Evolutionary conservation across 2,113 vertebrate genomes (phyloP).

Genomic region (Gnathonemus longibarbis): DNA sequence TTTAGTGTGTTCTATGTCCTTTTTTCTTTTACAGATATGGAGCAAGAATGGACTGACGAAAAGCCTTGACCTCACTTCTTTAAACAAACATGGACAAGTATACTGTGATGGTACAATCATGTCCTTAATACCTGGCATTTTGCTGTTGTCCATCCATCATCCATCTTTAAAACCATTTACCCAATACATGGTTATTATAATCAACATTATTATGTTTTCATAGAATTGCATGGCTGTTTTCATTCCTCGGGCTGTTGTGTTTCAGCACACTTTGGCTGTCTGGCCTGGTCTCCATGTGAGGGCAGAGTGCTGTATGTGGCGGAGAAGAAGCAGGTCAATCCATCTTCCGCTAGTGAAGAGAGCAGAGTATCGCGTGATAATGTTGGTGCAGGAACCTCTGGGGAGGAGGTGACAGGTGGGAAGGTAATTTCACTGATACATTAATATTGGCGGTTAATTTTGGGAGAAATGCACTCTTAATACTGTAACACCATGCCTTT

Average conservation of each 20-base stretch:
- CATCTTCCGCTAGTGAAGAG: background rate
- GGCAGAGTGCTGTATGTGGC: conserved; percentile 59
- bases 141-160: background rate
- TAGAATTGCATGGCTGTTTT: background rate
- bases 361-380: conserved; percentile 5
- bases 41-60: conserved; percentile 48
- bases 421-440: conserved; percentile 10
- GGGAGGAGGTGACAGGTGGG: background rate
- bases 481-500: background rate
- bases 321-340: conserved; percentile 44
- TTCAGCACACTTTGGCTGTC: conserved; percentile 57
- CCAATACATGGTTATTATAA: background rate
- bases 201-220: background rate
- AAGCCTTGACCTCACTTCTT: conserved; percentile 52
- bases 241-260: conserved; percentile 5
- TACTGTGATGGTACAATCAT: conserved; percentile 55
- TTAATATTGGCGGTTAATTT: background rate
- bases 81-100: conserved; percentile 56
- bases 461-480: background rate
- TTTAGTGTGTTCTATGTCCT: background rate
- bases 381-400: conserved; percentile 1
- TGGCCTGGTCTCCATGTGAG: conserved; percentile 63
- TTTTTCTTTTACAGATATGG: conserved; percentile 54
- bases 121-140: background rate
- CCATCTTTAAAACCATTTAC: background rate